Evolutionary conservation across 2,797 vertebrate genomes (phyloP).

Genomic region (Anas acuta): DNA sequence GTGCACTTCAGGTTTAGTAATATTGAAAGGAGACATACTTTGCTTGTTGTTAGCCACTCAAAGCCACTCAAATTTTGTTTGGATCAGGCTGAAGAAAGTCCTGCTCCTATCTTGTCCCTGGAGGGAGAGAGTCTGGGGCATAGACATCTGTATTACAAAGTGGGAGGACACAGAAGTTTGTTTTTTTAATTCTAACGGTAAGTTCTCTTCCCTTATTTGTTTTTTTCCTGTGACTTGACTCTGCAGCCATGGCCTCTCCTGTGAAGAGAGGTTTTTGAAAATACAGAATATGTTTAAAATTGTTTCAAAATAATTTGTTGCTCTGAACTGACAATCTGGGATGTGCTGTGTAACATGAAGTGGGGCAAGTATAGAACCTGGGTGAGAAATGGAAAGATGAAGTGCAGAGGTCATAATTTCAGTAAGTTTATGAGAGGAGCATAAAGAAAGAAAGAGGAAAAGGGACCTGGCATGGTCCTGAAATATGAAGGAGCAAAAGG

Average conservation of each 20-base stretch:
- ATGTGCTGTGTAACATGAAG: background rate
- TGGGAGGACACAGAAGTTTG: background rate
- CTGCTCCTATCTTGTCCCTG: background rate
- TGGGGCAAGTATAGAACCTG: background rate
- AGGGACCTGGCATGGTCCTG: background rate
- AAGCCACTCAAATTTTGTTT: background rate
- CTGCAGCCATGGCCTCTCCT: background rate
- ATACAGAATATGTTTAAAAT: background rate
- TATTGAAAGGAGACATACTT: background rate
- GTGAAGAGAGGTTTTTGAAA: background rate
- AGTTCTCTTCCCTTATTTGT: background rate
- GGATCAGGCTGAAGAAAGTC: background rate
- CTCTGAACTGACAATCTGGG: background rate
- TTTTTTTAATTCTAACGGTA: background rate
- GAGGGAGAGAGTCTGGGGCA: background rate
- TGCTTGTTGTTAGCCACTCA: background rate
- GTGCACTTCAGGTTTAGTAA: background rate
- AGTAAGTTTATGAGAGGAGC: background rate
- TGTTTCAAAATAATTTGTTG: background rate
- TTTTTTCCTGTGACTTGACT: background rate
- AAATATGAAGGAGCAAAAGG: background rate
- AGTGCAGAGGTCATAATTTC: background rate
- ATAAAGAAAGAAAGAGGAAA: background rate
- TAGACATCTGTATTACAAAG: background rate
- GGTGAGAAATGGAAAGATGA: background rate